Evolutionary conservation across 2,888 invertebrate genomes (phyloP).

Genomic region (Philopedon plagiatum): DNA sequence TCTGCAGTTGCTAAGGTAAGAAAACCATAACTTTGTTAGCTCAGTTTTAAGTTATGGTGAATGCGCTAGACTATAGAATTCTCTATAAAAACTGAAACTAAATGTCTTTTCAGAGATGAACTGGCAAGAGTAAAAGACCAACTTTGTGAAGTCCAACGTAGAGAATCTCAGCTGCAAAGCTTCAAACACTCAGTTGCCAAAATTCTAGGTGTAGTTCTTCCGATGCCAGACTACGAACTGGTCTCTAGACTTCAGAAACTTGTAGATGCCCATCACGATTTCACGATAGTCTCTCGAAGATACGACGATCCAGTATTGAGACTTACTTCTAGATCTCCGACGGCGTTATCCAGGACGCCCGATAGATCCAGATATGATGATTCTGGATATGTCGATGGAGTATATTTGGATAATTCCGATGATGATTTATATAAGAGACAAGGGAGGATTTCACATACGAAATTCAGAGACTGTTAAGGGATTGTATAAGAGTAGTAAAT

Average conservation of each 20-base stretch:
- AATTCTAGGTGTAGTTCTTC: constrained; percentile 71
- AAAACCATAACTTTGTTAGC: too few species aligned
- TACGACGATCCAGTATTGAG: constrained; percentile 75
- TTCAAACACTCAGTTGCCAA: constrained; percentile 77
- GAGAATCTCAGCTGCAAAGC: constrained; percentile 84
- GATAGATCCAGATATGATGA: constrained; percentile 79
- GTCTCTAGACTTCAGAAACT: constrained; percentile 82
- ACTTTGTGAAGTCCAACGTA: constrained; percentile 80
- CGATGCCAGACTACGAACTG: constrained; percentile 74
- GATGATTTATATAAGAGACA: constrained; percentile 77
- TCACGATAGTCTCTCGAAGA: constrained; percentile 85
- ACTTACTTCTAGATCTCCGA: constrained; percentile 73
- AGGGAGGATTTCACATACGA: constrained; percentile 38
- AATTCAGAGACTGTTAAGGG: constrained; percentile 28
- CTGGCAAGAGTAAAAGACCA: constrained; percentile 81
- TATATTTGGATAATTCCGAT: constrained; percentile 77
- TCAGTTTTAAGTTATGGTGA: background rate
- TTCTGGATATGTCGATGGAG: constrained; percentile 81
- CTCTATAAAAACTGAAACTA: background rate
- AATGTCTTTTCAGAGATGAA: constrained; percentile 74
- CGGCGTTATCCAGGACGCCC: constrained; percentile 69
- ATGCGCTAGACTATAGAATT: constrained; percentile 7
- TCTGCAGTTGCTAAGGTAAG: constrained; percentile 72
- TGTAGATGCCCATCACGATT: constrained; percentile 90
- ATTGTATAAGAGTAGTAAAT: too few species aligned